These are phyloP conservation scores for Protaetia brevitarsis DNA, from an alignment of 1,140 invertebrate genomes.

Conservation along the genomic window DNA sequence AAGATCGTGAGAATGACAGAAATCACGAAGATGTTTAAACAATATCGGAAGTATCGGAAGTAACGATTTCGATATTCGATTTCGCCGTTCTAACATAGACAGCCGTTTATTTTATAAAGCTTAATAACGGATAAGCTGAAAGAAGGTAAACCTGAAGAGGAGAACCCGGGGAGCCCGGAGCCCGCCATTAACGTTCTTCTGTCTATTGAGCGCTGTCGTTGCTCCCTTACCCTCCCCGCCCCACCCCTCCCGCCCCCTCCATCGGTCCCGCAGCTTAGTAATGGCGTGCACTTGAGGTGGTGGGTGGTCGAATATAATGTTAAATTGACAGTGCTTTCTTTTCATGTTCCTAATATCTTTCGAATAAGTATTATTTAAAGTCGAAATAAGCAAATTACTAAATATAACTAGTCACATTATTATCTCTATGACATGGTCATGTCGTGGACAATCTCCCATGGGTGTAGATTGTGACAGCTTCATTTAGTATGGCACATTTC, in stretches of 20 bases:
- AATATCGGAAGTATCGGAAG: too few species aligned
- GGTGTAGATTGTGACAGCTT: conserved; percentile 30
- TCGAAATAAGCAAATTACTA: conserved; percentile 19
- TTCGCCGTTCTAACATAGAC: too few species aligned
- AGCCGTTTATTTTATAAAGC: too few species aligned
- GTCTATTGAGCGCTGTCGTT: conserved; percentile 32
- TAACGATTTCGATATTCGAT: too few species aligned
- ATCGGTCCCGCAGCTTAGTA: conserved; percentile 27
- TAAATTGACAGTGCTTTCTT: conserved; percentile 40
- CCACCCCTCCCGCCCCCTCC: conserved; percentile 19
- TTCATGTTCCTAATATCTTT: conserved; percentile 31
- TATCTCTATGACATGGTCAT: conserved; percentile 25
- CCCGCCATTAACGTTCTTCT: conserved; percentile 29
- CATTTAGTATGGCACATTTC: conserved; percentile 31
- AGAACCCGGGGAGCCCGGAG: conserved; percentile 27
- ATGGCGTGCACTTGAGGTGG: conserved; percentile 40
- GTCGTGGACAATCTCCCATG: conserved; percentile 20
- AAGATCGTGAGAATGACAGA: too few species aligned
- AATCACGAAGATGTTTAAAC: too few species aligned
- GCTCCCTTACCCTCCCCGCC: too few species aligned
- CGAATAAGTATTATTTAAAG: conserved; percentile 26
- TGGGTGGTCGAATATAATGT: conserved; percentile 40
- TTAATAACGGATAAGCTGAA: background rate
- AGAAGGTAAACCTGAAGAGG: background rate
- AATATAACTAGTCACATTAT: conserved; percentile 16